Evolutionary conservation across 2,888 invertebrate species (phyloP), one percentile per base, ranked within the genome.

Genomic region (Cremastinae sp.): DNA sequence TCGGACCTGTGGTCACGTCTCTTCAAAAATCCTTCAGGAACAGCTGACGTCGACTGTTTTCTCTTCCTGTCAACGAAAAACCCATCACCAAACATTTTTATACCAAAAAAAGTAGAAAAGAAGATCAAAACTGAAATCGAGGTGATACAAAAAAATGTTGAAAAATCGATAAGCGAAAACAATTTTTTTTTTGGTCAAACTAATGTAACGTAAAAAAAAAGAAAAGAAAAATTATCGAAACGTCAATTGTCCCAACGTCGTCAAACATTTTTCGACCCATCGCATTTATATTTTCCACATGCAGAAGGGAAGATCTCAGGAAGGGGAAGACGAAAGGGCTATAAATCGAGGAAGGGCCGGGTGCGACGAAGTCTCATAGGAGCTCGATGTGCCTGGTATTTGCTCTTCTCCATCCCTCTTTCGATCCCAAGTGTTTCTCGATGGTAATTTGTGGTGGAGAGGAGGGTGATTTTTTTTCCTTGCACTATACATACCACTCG

Each of bases 361-460:
- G 45, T 35, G 47, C 51, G 58, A 61, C 22, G 61, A 55, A 65
- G 65, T 22, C 35, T 28, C 28, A 28, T 28, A 16, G 39, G 55
- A 66, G 70, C 39, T 55, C 66, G 43, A 28, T 28, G 28, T 5
- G 28, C 28, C 28, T 28, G 28, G 20, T 47, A 51, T 74, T 65
- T 56, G 73, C 61, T 77, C 61, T 56, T 69, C 55, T 22, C 47
- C 55, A 22, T 18, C 55, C 20, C 18, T 37, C n/a, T 45, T 22
- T 8, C 55, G 22, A 22, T 53, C 47, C 64, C 53, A 55, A 49
- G 61, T 43, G 72, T 53, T 53, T 70, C 37, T 43, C 66, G 51
- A 71, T 68, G 73, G 53, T 68, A 74, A 79, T 72, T 77, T 70
- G 73, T 47, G 59, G 68, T 58, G 28, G 20, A 61, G 37, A 20